Base-by-base conservation (phyloP, 2,113 vertebrate genomes). In the Neogobius melanostomus region DNA sequence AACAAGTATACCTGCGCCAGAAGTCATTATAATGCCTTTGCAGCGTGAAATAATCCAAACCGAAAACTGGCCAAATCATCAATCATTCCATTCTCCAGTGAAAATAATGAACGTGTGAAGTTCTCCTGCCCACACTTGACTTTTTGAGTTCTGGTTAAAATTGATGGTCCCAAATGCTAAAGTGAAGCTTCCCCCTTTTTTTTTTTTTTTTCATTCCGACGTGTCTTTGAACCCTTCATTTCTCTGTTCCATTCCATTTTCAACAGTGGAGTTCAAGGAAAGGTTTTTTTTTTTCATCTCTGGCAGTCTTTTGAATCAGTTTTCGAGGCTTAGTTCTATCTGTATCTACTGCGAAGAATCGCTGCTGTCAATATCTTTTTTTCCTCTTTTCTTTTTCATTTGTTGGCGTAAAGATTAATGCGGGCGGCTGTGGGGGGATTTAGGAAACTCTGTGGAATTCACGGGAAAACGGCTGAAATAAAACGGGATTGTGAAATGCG, bases 211-310 rank as follows among this genome's bases (percentile, higher is more conserved):
- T 36, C 3, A 36, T 67, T 9, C 52, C 7, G 21, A 0, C 61
- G 6, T 16, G 44, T 28, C 70, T 82, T 85, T 83, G 66, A 81
- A 79, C 51, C 75, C 71, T 17, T 49, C 57, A 49, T 81, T 74
- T 65, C 75, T 79, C 53, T 51, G 81, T 74, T 72, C 21, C 21
- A 60, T 48, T 74, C 68, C 62, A 61, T 44, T 61, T 61, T 44
- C 71, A 74, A 7, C 66, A 74, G 44, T 15, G 3, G 3, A 65
- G 51, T 15, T 42, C 59, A 68, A 50, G 46, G 77, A 43, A 50
- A 49, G 17, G 17, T 71, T 72, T 75, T 59, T 36, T 36, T 36
- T 21, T 21, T 2, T 36, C 28, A 71, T 80, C 77, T 64, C 68
- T 21, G n/a, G 47, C 46, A 1, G 6, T 50, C 73, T 50, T 46